A percentile compares a stretch with the other conserved stretches of the same genome.
phyloP scores from a whole-genome alignment of 35 echinoderm and acorn worm genomes.

The Acanthaster planci region DNA sequence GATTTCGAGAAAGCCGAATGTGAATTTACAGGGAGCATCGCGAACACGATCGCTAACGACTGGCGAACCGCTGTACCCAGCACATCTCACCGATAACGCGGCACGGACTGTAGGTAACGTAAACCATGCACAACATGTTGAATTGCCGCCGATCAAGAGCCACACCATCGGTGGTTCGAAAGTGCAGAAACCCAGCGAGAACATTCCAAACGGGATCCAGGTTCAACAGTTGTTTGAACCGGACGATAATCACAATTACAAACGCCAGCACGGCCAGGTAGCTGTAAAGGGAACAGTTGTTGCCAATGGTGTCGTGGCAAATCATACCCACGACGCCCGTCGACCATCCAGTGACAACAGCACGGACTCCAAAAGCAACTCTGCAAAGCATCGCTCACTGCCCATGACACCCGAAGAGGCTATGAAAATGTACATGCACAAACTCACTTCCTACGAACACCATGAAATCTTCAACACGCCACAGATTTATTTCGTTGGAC shows the following conservation, averaged over 20 bases:
- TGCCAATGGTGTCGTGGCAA: constrained; percentile 32
- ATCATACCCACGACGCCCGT: constrained; percentile 45
- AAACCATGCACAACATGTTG: constrained; percentile 90
- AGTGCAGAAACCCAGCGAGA: constrained; percentile 75
- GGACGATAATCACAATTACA: constrained; percentile 96
- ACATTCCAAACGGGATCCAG: constrained; percentile 83
- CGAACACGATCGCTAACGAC: constrained; percentile 91
- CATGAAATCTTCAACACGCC: constrained; percentile 96
- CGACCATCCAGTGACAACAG: constrained; percentile 77
- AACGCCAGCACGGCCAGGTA: constrained; percentile 63
- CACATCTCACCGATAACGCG: constrained; percentile 45
- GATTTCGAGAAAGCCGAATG: constrained; percentile 88
- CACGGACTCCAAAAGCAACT: constrained; percentile 82
- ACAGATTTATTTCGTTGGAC: constrained; percentile 94
- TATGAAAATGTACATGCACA: constrained; percentile 99
- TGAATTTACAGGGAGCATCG: constrained; percentile 71
- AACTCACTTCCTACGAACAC: constrained; percentile 96
- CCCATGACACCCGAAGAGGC: constrained; percentile 94
- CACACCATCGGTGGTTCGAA: constrained; percentile 77
- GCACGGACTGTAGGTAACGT: constrained; percentile 50
- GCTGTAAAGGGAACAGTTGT: constrained; percentile 51
- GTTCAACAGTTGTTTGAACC: constrained; percentile 95
- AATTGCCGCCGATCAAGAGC: constrained; percentile 95
- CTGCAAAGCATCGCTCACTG: constrained; percentile 74
- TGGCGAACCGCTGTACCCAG: constrained; percentile 67